Evolutionary conservation across 2,888 invertebrate genomes (phyloP), one percentile per base, ranked within the genome.

Genomic region (Periphyllus acericola): DNA sequence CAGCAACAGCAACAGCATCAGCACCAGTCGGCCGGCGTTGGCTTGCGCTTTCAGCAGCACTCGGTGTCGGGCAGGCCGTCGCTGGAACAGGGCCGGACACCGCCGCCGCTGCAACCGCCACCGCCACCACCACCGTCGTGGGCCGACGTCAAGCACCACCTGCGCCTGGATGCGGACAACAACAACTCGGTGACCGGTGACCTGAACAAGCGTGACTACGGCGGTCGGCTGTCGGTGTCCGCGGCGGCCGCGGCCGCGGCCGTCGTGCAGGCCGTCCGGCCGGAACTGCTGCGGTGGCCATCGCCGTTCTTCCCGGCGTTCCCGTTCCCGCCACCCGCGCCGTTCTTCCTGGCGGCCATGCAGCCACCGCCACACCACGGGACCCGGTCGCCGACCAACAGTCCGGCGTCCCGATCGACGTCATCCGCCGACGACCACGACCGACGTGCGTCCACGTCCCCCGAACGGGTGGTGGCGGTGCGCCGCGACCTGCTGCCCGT

Each of bases 301-400:
- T 76, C 89, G 55, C 89, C 89, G 46, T 85, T 89, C 36, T 88
- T 88, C 60, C 85, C 89, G 85, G 75, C 85, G 85, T 84, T 89
- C 68, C 88, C 89, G 68, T 86, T 89, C 55, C 78, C 89, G 55
- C 79, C 89, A 5, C 84, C 89, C 72, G 76, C 88, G 36, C 87
- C 89, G 21, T 89, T 88, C 19, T 83, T 89, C 40, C 72, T 83
- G 40, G 83, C 89, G 40, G 83, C 89, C 66, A n/a, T 89, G 75
- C 89, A 86, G 21, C 72, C 88, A 34, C 82, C 88, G 32, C 78
- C 78, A 4, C 83, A 68, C 3, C 66, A 68, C n/a, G 34, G 46
- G 25, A 29, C 76, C 60, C 81, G 36, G 46, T 71, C 21, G 32
- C 78, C 83, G 66, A 34, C 83, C 2, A 25, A 34, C 46, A 76